These are phyloP conservation scores for Calephelis virginiensis DNA, from an alignment of 1,140 invertebrate genomes.

Conservation along the genomic window DNA sequence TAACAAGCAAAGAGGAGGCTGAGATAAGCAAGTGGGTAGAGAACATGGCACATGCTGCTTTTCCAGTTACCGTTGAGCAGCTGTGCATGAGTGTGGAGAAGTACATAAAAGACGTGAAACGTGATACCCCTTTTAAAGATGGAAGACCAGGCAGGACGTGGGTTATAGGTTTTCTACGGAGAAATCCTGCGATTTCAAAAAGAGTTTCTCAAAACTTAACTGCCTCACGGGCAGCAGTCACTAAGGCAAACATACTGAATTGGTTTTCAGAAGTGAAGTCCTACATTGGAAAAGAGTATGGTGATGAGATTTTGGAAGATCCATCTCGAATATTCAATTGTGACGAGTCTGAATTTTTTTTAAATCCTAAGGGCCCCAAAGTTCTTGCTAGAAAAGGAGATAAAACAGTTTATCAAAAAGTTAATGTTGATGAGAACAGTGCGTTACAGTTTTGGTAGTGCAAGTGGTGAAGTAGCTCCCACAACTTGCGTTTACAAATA, in stretches of 20 bases:
- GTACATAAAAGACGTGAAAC: constrained; percentile 25
- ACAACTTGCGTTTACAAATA: neutral
- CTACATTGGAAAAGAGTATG: constrained; percentile 19
- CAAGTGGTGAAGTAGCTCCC: neutral
- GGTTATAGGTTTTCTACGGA: too few relatives aligned
- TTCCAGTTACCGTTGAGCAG: constrained; percentile 28
- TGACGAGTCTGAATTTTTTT: constrained; percentile 16
- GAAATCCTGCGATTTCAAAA: constrained; percentile 24
- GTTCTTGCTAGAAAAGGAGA: neutral
- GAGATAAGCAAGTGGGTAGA: constrained; percentile 18
- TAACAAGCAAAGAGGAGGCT: neutral
- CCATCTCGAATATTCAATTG: constrained; percentile 28
- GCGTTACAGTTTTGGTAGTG: neutral
- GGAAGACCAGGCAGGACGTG: constrained; percentile 29
- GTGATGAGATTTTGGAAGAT: constrained; percentile 3
- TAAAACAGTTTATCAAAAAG: neutral
- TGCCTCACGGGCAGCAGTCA: constrained; percentile 22
- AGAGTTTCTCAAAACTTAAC: constrained; percentile 28
- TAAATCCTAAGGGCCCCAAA: neutral
- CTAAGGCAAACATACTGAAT: constrained; percentile 24
- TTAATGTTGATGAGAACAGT: neutral
- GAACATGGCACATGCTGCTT: constrained; percentile 28
- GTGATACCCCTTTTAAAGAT: constrained; percentile 25
- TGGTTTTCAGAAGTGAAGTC: constrained; percentile 19
- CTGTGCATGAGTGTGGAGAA: constrained; percentile 24